Percentiles rank a stretch among this genome's conserved stretches.
These are phyloP conservation scores for Rhyzopertha dominica DNA, from an alignment of 1,140 invertebrate genomes.

Conservation along the genomic window DNA sequence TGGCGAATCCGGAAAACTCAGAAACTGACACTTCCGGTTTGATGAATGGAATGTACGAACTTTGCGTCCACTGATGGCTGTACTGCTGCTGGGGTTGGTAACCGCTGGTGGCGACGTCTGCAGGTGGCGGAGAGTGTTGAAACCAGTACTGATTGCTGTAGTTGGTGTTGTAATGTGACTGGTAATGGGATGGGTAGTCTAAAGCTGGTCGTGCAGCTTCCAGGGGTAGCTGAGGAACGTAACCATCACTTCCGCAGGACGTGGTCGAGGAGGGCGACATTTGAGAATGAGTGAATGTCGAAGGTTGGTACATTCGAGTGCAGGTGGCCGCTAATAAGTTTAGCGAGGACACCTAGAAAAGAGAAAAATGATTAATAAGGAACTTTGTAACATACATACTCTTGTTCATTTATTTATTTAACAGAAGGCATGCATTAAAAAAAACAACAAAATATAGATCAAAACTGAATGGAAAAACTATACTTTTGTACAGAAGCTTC, in stretches of 20 bases:
- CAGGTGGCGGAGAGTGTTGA: constrained; percentile 40
- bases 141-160: constrained; percentile 41
- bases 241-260: constrained; percentile 39
- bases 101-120: constrained; percentile 36
- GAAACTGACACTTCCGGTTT: constrained; percentile 29
- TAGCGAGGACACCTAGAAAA: constrained; percentile 37
- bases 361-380: constrained; percentile 18
- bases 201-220: constrained; percentile 34
- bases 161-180: constrained; percentile 27
- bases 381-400: too few species aligned
- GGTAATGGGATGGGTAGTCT: constrained; percentile 42
- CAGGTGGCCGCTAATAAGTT: constrained; percentile 36
- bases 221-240: constrained; percentile 33
- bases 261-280: constrained; percentile 38
- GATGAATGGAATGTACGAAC: constrained; percentile 33
- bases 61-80: constrained; percentile 29
- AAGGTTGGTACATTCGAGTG: constrained; percentile 34
- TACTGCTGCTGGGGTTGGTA: constrained; percentile 37
- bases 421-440: too few species aligned
- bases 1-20: constrained; percentile 32
- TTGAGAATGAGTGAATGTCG: constrained; percentile 28
- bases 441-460: too few species aligned
- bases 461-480: too few species aligned
- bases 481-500: too few species aligned
- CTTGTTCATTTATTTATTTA: too few species aligned